Percentiles rank a stretch among this genome's conserved stretches.
Conservation (phyloP, 1,140 invertebrate species). For the Drosophila willistoni region DNA sequence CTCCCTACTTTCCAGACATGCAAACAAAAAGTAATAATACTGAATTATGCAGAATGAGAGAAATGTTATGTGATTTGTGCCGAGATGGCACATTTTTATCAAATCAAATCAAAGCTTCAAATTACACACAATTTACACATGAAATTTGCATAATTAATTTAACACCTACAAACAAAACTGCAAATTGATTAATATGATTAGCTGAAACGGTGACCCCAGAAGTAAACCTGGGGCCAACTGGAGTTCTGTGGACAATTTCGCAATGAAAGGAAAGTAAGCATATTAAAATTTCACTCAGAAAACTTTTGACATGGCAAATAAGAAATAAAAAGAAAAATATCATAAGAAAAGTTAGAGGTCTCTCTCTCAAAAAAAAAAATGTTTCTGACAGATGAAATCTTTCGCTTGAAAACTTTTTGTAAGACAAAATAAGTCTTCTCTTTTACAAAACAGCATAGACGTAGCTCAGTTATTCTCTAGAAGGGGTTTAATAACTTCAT, state of each 20-base stretch:
- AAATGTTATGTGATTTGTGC: conserved; percentile 73
- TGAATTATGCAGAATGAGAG: conserved; percentile 67
- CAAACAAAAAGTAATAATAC: conserved; percentile 19
- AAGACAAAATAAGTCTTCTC: background rate
- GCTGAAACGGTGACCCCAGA: conserved; percentile 5
- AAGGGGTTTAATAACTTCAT: background rate
- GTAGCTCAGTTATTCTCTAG: background rate
- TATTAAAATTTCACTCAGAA: background rate
- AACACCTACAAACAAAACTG: conserved; percentile 30
- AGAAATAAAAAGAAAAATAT: conserved; percentile 14
- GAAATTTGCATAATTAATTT: conserved; percentile 77
- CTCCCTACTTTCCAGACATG: conserved; percentile 17
- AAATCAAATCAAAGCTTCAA: conserved; percentile 68
- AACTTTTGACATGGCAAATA: background rate
- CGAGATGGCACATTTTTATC: conserved; percentile 54
- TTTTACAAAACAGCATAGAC: background rate
- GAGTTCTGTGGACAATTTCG: background rate
- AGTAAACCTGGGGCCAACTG: background rate
- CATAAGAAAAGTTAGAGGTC: conserved; percentile 26
- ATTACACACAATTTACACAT: conserved; percentile 69
- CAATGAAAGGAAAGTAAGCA: background rate
- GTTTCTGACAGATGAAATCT: conserved; percentile 41
- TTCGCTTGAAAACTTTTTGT: conserved; percentile 42
- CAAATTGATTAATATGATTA: conserved; percentile 64
- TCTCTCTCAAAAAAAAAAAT: conserved; percentile 2